These are phyloP conservation scores for silkworm (Bombyx mori) DNA, from an alignment of 1,140 invertebrate species.

Conservation along the genomic window ASM3026992v2 NC_085123.1:10311501-10312000, in stretches of 20 bases:
- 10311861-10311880: slow-evolving; percentile 24
- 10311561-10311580: slow-evolving; percentile 63
- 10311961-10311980: too few relatives aligned
- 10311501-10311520: slow-evolving; percentile 46
- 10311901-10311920: slow-evolving; percentile 19
- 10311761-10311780: slow-evolving; percentile 15
- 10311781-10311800: slow-evolving; percentile 52
- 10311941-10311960: too few relatives aligned
- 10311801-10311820: slow-evolving; percentile 60
- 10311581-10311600: slow-evolving; percentile 63
- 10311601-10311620: slow-evolving; percentile 61
- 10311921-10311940: slow-evolving; percentile 1
- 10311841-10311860: slow-evolving; percentile 41
- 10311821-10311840: slow-evolving; percentile 53
- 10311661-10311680: too few relatives aligned
- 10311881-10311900: slow-evolving; percentile 37
- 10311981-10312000: neutral
- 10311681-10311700: too few relatives aligned
- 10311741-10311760: too few relatives aligned
- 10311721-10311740: too few relatives aligned
- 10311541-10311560: slow-evolving; percentile 47
- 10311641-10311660: too few relatives aligned
- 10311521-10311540: slow-evolving; percentile 56
- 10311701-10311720: too few relatives aligned
- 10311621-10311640: slow-evolving; percentile 29